These are phyloP conservation scores for Stenurella melanura DNA, from an alignment of 2,888 invertebrate genomes.

Conservation along the genomic window DNA sequence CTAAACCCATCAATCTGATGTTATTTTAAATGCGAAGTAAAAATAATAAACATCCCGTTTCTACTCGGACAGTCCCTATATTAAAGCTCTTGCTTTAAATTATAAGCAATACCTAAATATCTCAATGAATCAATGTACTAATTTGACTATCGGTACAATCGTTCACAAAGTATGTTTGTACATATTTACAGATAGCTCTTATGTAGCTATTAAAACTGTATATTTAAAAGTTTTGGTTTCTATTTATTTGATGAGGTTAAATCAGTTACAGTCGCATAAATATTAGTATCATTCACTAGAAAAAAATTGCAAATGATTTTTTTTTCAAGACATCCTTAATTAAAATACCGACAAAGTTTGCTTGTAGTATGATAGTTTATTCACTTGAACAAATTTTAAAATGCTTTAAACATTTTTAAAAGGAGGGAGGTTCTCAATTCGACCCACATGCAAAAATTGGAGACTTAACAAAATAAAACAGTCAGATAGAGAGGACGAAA, in stretches of 20 bases:
- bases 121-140: neutral
- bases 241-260: neutral
- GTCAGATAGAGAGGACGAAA: no score
- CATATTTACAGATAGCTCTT: neutral
- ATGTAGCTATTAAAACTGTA: neutral
- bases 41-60: constrained; percentile 3
- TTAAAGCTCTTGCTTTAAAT: neutral
- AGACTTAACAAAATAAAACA: no score
- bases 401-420: no score
- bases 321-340: no score
- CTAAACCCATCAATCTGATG: neutral
- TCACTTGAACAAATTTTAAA: no score
- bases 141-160: neutral
- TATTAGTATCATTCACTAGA: neutral
- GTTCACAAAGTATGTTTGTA: neutral
- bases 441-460: no score
- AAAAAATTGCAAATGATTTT: no score
- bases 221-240: neutral
- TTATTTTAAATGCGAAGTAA: constrained; percentile 1
- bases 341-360: no score
- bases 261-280: neutral
- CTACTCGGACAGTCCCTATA: neutral
- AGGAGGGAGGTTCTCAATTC: no score
- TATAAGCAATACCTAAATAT: neutral
- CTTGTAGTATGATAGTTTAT: no score